Evolutionary conservation across 1,140 invertebrate species (phyloP), one percentile per base, ranked within the genome.

Genomic region (Drosophila chauvacae): DNA sequence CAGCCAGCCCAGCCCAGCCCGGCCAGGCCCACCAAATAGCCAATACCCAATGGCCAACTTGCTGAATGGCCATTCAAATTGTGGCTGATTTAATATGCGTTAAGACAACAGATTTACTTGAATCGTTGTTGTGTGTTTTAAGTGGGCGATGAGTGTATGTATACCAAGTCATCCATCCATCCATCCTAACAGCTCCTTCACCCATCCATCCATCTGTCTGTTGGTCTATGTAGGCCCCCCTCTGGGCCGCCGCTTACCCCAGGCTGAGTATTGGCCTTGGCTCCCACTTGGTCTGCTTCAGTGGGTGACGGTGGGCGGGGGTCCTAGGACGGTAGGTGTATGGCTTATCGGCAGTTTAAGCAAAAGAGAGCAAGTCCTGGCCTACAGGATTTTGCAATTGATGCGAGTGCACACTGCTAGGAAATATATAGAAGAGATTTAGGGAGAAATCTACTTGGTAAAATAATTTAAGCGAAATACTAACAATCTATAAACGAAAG

Each of bases 71-170:
- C 71, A 86, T 86, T 87, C 76, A 87, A 87, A 87, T 80, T 87
- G 84, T 47, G 76, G 83, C 83, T 87, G 84, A 87, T 83, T 87
- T 87, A 87, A 88, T 87, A 87, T 87, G 80, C 85, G 84, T 88
- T 87, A 88, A 88, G 84, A 83, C 84, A 87, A 87, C 84, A 88
- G 83, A 88, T 88, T 87, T 87, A 37, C 66, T 63, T 63, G 45
- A 63, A 57, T 64, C 44, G 50, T 39, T 64, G 58, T 62, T 75
- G 69, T 45, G 28, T 59, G 65, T 50, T 72, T 72, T 71, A 71
- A 70, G 65, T 35, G 41, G 53, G 28, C 45, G 69, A 39, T 48
- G 51, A 71, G 69, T 70, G 69, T 48, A 42, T 66, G 35, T 64
- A 68, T 30, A 60, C 44, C 26, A 42, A 64, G 57, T 63, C 61